phyloP scores from a whole-genome alignment of 2,113 vertebrate genomes.

The Xerus inauris region DNA sequence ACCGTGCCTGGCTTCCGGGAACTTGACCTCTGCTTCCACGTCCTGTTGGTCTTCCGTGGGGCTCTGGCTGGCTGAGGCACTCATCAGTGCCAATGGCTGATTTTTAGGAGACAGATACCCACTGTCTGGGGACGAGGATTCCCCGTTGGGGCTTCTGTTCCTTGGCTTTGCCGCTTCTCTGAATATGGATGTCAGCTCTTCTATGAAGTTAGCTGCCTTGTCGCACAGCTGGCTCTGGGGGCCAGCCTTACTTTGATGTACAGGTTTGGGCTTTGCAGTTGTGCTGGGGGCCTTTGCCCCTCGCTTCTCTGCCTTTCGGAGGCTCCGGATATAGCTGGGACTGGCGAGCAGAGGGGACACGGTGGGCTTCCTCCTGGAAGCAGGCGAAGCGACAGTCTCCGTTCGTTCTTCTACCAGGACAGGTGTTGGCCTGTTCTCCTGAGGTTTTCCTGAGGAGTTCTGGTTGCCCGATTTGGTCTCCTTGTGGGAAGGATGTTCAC shows the following conservation, averaged over 20 bases:
- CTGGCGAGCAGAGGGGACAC: conserved; percentile 81
- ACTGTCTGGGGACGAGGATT: conserved; percentile 96
- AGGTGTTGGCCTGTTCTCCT: conserved; percentile 47
- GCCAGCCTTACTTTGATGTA: conserved; percentile 83
- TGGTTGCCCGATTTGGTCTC: conserved; percentile 51
- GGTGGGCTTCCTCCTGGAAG: conserved; percentile 76
- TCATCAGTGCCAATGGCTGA: conserved; percentile 75
- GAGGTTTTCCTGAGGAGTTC: background rate
- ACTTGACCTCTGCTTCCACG: conserved; percentile 68
- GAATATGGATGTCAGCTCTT: conserved; percentile 97
- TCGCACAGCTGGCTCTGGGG: conserved; percentile 91
- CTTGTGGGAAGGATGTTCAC: conserved; percentile 67
- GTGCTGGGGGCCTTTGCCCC: conserved; percentile 24
- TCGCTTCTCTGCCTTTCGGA: conserved; percentile 78
- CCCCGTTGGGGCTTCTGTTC: conserved; percentile 90
- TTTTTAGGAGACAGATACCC: conserved; percentile 95
- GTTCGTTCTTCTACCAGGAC: conserved; percentile 46
- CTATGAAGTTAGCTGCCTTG: conserved; percentile 94
- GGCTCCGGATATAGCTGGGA: conserved; percentile 84
- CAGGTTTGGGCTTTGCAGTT: conserved; percentile 19
- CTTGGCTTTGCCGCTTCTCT: conserved; percentile 88
- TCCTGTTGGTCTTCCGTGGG: conserved; percentile 77
- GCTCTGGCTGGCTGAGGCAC: conserved; percentile 74
- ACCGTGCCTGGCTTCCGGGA: background rate
- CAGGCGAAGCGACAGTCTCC: conserved; percentile 63